Percentiles rank a stretch among this genome's conserved stretches.
Evolutionary conservation across 2,888 invertebrate species (phyloP).

Genomic region (Timema podura): DNA sequence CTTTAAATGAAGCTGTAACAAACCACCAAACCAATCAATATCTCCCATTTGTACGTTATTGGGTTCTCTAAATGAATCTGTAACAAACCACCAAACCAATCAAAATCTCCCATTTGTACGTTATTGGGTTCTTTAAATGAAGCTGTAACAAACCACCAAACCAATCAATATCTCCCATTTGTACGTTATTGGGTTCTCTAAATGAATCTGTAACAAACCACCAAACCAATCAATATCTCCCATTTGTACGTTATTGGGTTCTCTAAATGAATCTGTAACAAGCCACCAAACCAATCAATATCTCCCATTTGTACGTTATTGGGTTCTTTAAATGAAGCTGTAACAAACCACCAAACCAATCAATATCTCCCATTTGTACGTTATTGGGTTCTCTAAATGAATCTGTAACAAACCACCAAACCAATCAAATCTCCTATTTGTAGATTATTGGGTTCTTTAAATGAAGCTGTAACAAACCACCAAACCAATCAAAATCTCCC

Average conservation of each 20-base stretch:
- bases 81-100: too few species aligned
- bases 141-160: constrained; percentile 54
- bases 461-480: constrained; percentile 64
- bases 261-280: constrained; percentile 81
- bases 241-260: constrained; percentile 93
- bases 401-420: constrained; percentile 55
- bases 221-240: constrained; percentile 90
- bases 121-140: constrained; percentile 92
- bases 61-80: too few species aligned
- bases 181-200: too few species aligned
- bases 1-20: constrained; percentile 81
- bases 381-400: constrained; percentile 92
- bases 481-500: too few species aligned
- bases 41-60: too few species aligned
- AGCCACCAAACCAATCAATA: constrained; percentile 14
- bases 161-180: too few species aligned
- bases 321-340: too few species aligned
- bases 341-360: too few species aligned
- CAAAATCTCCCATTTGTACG: constrained; percentile 92
- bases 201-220: too few species aligned
- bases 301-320: too few species aligned
- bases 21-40: constrained; percentile 8
- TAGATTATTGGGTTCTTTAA: constrained; percentile 93
- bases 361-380: constrained; percentile 94
- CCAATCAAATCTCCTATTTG: constrained; percentile 63